Evolutionary conservation across 2,797 vertebrate species (phyloP).

Genomic region (Phalanger gymnotis): DNA sequence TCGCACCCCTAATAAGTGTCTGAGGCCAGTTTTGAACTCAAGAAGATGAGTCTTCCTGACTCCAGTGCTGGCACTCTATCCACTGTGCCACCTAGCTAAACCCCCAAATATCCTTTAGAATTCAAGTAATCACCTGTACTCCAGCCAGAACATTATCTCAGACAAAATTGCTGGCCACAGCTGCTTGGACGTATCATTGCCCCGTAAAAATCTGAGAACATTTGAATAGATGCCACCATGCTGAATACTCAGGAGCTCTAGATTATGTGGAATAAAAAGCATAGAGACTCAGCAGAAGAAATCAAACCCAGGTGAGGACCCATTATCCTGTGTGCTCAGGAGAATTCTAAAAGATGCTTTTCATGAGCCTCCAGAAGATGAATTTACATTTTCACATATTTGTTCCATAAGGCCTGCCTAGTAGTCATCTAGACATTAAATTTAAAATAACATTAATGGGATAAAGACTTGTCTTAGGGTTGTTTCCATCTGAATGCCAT

Average conservation of each 20-base stretch:
- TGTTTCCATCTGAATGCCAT: background rate
- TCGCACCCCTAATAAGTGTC: background rate
- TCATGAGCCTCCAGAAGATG: background rate
- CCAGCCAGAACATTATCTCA: background rate
- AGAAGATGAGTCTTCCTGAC: background rate
- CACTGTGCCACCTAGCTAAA: background rate
- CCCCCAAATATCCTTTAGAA: background rate
- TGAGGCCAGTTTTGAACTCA: background rate
- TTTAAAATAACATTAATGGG: background rate
- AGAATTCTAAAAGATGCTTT: background rate
- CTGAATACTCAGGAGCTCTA: background rate
- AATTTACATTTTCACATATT: background rate
- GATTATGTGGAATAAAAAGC: background rate
- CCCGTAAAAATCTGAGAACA: background rate
- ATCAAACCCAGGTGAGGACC: background rate
- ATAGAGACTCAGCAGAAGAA: background rate
- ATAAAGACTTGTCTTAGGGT: background rate
- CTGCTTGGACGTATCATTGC: background rate
- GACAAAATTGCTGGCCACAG: background rate
- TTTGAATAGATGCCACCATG: background rate
- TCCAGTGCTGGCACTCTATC: no score
- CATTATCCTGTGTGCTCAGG: background rate
- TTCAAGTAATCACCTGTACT: background rate
- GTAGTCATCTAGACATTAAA: background rate
- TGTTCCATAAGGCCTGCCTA: background rate